phyloP scores from a whole-genome alignment of 2,113 vertebrate genomes.

The Megaceryle torquata region DNA sequence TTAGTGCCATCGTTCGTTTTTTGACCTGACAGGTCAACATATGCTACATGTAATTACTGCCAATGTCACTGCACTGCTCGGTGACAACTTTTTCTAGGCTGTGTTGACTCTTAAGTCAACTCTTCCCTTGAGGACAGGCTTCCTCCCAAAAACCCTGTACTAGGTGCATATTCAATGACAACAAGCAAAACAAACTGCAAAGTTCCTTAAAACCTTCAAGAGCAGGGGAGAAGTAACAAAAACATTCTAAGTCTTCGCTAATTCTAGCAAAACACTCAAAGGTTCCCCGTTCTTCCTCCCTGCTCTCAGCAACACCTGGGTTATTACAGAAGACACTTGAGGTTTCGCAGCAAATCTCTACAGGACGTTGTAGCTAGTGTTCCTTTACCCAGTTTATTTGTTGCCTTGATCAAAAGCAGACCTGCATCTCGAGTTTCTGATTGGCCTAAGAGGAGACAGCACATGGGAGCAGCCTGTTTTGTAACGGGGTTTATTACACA shows the following conservation, averaged over 20 bases:
- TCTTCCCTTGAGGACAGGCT: not conserved
- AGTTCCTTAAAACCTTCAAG: not conserved
- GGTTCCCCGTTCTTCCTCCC: not conserved
- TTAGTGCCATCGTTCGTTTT: too few relatives aligned
- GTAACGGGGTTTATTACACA: not conserved
- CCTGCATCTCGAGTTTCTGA: not conserved
- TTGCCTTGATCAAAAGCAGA: not conserved
- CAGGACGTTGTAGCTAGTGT: not conserved
- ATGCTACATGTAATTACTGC: accelerated
- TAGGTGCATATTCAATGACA: not conserved
- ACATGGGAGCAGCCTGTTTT: not conserved
- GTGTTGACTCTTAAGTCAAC: not conserved
- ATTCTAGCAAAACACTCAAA: not conserved
- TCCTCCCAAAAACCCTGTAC: not conserved
- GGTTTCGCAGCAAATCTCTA: not conserved
- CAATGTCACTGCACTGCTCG: not conserved
- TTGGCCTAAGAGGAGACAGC: not conserved
- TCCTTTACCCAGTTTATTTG: not conserved
- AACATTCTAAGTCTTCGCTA: not conserved
- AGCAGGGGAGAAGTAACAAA: not conserved
- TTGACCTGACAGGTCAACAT: too few relatives aligned
- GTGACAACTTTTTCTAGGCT: not conserved
- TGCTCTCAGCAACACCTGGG: not conserved
- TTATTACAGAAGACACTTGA: not conserved
- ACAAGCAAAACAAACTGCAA: not conserved